phyloP scores from a whole-genome alignment of 53 echinoderm and acorn worm species.

The Paelopatides confundens region DNA sequence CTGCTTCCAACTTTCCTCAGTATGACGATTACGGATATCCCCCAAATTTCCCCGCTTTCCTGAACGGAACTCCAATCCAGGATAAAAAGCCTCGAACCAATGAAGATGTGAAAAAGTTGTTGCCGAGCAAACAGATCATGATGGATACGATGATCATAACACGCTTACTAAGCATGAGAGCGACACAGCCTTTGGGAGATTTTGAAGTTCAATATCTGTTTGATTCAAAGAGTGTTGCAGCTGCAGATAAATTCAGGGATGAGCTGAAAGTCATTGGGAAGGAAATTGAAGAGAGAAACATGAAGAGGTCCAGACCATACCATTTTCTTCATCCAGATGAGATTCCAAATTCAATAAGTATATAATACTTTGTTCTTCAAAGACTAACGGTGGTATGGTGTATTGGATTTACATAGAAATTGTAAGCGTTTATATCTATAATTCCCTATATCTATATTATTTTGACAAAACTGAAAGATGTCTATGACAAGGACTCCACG shows the following conservation, averaged over 20 bases:
- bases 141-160: conserved; percentile 54
- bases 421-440: too few species aligned
- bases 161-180: conserved; percentile 57
- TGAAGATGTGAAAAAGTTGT: conserved; percentile 20
- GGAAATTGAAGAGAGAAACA: conserved; percentile 69
- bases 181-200: conserved; percentile 61
- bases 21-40: conserved; percentile 90
- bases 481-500: too few species aligned
- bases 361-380: conserved; percentile 38
- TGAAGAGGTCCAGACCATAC: conserved; percentile 49
- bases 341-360: conserved; percentile 89
- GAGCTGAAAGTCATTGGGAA: conserved; percentile 47
- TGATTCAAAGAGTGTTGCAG: conserved; percentile 57
- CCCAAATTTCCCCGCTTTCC: conserved; percentile 74
- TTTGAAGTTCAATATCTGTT: conserved; percentile 70
- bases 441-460: too few species aligned
- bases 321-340: conserved; percentile 74
- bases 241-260: conserved; percentile 52
- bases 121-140: conserved; percentile 53
- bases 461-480: too few species aligned
- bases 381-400: too few species aligned
- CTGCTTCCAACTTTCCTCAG: conserved; percentile 81
- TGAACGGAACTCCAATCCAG: conserved; percentile 62
- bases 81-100: conserved; percentile 59
- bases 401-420: too few species aligned